Conservation (phyloP, 1,140 invertebrate species). For the Papilio helenus region DNA sequence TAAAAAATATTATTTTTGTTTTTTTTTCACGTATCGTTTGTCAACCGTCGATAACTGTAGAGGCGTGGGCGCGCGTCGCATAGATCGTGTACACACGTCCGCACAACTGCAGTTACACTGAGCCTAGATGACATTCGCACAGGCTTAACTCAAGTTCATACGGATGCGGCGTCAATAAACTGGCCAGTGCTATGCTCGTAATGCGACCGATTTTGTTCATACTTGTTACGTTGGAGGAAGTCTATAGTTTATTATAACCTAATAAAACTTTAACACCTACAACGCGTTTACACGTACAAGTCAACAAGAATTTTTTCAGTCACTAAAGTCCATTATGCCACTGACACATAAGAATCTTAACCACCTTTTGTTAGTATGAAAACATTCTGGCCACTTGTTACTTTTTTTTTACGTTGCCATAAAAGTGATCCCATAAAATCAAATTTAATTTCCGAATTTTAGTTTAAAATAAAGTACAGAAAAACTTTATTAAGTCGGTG, state of each 20-base stretch:
- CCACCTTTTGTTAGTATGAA: too few relatives aligned
- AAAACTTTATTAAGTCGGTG: not conserved
- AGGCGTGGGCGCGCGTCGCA: conserved; percentile 52
- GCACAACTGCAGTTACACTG: conserved; percentile 71
- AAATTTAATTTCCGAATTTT: too few relatives aligned
- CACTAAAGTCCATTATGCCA: not conserved
- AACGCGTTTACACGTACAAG: not conserved
- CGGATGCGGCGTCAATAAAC: conserved; percentile 72
- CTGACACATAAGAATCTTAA: too few relatives aligned
- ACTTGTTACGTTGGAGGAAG: conserved; percentile 38
- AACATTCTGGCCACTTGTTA: too few relatives aligned
- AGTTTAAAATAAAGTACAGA: not conserved
- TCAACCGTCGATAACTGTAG: conserved; percentile 38
- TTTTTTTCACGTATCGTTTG: conserved; percentile 45
- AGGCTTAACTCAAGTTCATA: conserved; percentile 76
- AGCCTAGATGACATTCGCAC: conserved; percentile 78
- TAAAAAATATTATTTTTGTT: conserved; percentile 44
- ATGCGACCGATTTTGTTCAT: conserved; percentile 60
- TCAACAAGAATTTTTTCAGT: not conserved
- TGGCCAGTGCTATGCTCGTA: conserved; percentile 57
- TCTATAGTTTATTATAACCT: conserved; percentile 12
- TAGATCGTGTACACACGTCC: conserved; percentile 64
- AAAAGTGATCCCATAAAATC: too few relatives aligned
- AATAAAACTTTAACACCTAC: not conserved
- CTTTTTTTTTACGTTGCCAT: not conserved